Conservation (phyloP, 2,113 vertebrate genomes). For the Laticauda laticaudata region DNA sequence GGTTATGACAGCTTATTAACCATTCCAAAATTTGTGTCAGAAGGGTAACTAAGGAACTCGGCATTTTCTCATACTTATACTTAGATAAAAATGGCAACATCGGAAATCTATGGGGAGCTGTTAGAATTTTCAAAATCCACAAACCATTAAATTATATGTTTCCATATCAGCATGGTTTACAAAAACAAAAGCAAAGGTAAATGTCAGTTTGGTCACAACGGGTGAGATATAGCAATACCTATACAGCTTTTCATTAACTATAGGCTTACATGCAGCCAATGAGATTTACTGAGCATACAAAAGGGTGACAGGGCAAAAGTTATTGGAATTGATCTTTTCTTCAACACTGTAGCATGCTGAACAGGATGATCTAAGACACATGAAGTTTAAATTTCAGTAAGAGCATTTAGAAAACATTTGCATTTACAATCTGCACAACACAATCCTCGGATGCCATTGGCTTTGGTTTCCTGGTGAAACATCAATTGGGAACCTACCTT, state of each 20-base stretch:
- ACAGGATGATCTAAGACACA: neutral
- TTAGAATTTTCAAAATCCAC: neutral
- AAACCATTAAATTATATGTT: neutral
- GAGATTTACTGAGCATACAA: neutral
- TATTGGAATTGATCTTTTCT: neutral
- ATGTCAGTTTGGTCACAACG: neutral
- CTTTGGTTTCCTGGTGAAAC: neutral
- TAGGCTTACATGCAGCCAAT: neutral
- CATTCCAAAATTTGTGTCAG: neutral
- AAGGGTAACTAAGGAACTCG: neutral
- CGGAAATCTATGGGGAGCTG: neutral
- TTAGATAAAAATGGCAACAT: neutral
- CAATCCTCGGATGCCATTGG: neutral
- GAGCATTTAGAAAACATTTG: neutral
- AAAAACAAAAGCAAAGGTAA: neutral
- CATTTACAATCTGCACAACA: neutral
- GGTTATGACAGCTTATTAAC: neutral
- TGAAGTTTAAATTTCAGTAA: neutral
- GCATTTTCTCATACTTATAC: neutral
- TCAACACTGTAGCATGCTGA: neutral
- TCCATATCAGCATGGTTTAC: neutral
- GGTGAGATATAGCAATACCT: neutral
- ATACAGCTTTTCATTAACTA: neutral
- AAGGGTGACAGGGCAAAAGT: neutral
- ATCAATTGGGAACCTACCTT: neutral